Percentiles rank a stretch among this genome's conserved stretches.
phyloP scores from a whole-genome alignment of 2,113 vertebrate genomes.

The Tympanuchus pallidicinctus region DNA sequence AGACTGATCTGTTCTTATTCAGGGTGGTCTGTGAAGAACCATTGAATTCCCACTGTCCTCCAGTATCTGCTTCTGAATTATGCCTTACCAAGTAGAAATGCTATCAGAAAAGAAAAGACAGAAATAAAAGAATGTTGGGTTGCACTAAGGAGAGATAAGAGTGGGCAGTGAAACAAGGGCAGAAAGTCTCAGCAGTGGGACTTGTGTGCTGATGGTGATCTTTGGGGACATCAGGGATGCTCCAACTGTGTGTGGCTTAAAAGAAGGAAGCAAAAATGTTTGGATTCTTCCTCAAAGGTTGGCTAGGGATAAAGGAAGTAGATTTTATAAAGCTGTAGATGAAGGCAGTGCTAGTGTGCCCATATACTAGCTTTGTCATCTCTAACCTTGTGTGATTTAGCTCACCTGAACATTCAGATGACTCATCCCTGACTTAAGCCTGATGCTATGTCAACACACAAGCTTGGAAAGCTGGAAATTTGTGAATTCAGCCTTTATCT shows the following conservation, averaged over 20 bases:
- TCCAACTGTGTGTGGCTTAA: not conserved
- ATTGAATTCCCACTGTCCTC: not conserved
- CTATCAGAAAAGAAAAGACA: not conserved
- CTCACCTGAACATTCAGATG: not conserved
- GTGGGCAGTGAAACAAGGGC: no score
- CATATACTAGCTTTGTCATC: not conserved
- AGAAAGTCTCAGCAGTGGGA: not conserved
- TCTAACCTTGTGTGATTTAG: not conserved
- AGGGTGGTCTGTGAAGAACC: not conserved
- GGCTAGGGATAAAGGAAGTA: not conserved
- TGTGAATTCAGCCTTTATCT: not conserved
- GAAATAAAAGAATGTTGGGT: not conserved
- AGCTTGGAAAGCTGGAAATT: not conserved
- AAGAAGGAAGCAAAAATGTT: not conserved
- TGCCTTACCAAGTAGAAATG: not conserved
- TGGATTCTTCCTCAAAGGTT: not conserved
- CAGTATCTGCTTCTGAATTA: not conserved
- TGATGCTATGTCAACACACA: not conserved
- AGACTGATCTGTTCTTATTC: not conserved
- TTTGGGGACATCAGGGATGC: not conserved
- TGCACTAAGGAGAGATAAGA: not conserved
- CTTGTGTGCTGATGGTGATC: fast-evolving
- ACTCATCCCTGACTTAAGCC: not conserved
- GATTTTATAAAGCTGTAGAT: not conserved
- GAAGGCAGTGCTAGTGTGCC: not conserved